Percentiles rank a stretch among this genome's conserved stretches.
Conservation (phyloP, 2,113 vertebrate species). For the Oncorhynchus mykiss region DNA sequence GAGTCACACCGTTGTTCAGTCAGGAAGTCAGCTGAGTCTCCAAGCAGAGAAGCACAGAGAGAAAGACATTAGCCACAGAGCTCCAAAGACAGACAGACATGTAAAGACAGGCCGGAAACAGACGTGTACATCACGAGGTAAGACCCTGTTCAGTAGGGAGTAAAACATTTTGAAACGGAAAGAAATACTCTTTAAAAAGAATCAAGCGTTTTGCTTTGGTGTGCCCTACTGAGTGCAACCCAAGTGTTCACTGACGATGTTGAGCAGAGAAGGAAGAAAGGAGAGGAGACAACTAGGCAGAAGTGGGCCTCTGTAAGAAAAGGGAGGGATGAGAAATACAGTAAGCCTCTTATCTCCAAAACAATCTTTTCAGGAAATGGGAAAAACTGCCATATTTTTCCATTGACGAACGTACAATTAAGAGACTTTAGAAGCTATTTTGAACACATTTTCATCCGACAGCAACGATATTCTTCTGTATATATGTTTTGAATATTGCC, state of each 20-base stretch:
- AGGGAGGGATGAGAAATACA: no score
- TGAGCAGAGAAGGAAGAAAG: background rate
- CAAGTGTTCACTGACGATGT: background rate
- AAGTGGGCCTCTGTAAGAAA: background rate
- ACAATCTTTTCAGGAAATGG: no score
- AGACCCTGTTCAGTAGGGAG: constrained; percentile 24
- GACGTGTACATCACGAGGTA: constrained; percentile 19
- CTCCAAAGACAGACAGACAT: constrained; percentile 28
- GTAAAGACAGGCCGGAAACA: constrained; percentile 13
- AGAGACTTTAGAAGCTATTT: no score
- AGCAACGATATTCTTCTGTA: no score
- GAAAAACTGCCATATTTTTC: no score
- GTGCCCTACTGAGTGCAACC: background rate
- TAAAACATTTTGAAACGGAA: constrained; percentile 1
- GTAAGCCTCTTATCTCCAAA: no score
- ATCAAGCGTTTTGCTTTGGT: no score
- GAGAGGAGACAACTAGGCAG: background rate
- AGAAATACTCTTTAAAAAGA: background rate
- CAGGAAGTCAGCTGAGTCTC: no score
- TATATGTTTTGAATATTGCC: no score
- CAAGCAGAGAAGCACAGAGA: no score
- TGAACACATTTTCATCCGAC: no score
- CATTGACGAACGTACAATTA: no score
- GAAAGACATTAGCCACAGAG: background rate
- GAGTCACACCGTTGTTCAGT: constrained; percentile 30